Evolutionary conservation across 2,113 vertebrate genomes (phyloP), one percentile per base, ranked within the genome.

Genomic region (Pterophyllum scalare): DNA sequence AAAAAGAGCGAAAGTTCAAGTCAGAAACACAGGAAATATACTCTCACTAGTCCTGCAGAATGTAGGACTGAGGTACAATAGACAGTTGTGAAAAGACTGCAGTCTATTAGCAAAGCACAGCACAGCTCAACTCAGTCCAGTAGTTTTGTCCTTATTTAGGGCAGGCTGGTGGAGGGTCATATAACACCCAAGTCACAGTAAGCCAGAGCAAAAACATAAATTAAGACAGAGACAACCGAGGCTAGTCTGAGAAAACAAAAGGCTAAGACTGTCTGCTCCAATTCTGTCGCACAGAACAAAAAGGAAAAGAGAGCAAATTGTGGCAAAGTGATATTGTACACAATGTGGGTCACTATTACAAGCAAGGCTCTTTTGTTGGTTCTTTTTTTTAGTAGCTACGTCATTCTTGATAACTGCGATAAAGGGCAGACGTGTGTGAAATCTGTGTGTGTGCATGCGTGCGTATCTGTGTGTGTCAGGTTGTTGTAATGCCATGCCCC

Each of bases 71-170:
- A 75, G 26, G 57, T 72, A 43, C 58, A 46, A 65, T 46, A 52
- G 77, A 84, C 60, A 20, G 43, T 24, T 49, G 72, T 38, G 77
- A 64, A 86, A 65, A 64, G 67, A 83, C 64, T 49, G 67, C 52
- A 83, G 77, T 82, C 67, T 56, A 87, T 88, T 82, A 84, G 59
- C 40, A 35, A 31, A 60, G 81, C 43, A 52, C 24, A 85, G 75
- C 67, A 54, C 80, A 46, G 80, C 43, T 54, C 72, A 22, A 83
- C 61, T 54, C 75, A 81, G 84, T 52, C 76, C 40, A 5, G 49
- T 83, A 59, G 78, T 83, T 85, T 75, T 91, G 80, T 87, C 94
- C 91, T 92, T 94, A 95, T 94, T 93, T 93, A 95, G 94, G 94
- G 90, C 94, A 95, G 79, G 75, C 70, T 54, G 62, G 79, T 65